Evolutionary conservation across 2,888 invertebrate genomes (phyloP), one percentile per base, ranked within the genome.

Genomic region (Himalopsyche anomala): DNA sequence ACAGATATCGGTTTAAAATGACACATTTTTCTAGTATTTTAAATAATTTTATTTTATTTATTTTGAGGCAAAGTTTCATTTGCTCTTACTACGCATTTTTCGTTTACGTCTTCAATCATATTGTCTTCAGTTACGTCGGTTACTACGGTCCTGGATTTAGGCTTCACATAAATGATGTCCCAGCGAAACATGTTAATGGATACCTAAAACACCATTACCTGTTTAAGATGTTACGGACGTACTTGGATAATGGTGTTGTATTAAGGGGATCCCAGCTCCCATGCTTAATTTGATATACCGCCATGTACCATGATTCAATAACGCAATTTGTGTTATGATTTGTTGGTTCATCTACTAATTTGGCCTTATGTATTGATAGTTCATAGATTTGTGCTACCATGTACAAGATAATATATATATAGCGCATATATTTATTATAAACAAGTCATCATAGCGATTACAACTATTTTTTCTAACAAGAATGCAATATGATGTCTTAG

Each of bases 161-260:
- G 55, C 42, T 82, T 17, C 82, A 42, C 82, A 85, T 85, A 85
- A 82, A 79, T 85, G 82, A 85, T 82, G 81, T 82, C 74, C 69
- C 55, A 79, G 17, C 79, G 79, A 82, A 85, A 85, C 82, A 85
- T 19, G 82, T 85, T 86, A 86, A 86, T 86, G 84, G 86, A 80
- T 84, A 51, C 80, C 79, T 80, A 80, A 82, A 84, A 84, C 84
- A 51, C 81, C 62, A 80, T 84, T 84, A 84, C 84, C 40, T 86
- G 79, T 82, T 86, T 82, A 86, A 86, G 86, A 86, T 81, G 86
- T 84, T 81, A 86, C 56, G 84, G 83, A 56, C 85, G 81, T 85
- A 51, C 84, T 69, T 84, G 80, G 80, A 81, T 85, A 85, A 85
- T 85, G 69, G 81, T 81, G 85, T 82, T 85, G 81, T 85, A 51